Evolutionary conservation across 2,797 vertebrate species (phyloP), one percentile per base, ranked within the genome.

Genomic region (Microhierax caerulescens): DNA sequence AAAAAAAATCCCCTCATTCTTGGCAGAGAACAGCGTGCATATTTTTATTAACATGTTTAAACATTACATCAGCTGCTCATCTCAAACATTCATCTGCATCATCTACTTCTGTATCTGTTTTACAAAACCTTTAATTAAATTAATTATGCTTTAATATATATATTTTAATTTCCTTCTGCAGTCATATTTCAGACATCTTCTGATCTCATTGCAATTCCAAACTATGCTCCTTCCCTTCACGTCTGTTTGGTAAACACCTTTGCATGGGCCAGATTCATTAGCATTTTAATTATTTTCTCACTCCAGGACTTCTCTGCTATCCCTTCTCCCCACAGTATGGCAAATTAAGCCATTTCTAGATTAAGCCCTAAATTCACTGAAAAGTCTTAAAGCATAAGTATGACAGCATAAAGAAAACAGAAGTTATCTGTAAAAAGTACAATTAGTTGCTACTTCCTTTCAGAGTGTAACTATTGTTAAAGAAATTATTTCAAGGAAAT

Each of bases 221-320:
- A 69, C 79, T 90, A 56, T 61, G 64, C 45, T 81, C 72, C 78
- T 93, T 90, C 43, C 32, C 79, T 94, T 85, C 81, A 27, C 60
- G 36, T 84, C 72, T 95, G 83, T 91, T 97, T 97, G 70, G 89
- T 94, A 96, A 97, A 97, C 92, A 96, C 59, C 63, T 95, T 95
- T 82, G 25, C 88, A 92, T 76, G 53, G 77, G 61, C 92, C 94
- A 97, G 48, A 57, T 94, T 97, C 77, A 95, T 97, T 97, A 96
- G 69, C 95, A 97, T 97, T 97, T 96, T 94, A 96, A 97, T 97
- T 96, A 90, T 95, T 94, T 94, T 82, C 89, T 95, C 92, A 94
- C 93, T 90, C 87, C 80, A 81, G 74, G 77, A 92, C 85, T 84
- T 85, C 50, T 79, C 75, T 70, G 57, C n/a, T 80, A 37, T 59